Base-by-base conservation (phyloP, 2,797 vertebrate genomes). In the Falco naumanni region DNA sequence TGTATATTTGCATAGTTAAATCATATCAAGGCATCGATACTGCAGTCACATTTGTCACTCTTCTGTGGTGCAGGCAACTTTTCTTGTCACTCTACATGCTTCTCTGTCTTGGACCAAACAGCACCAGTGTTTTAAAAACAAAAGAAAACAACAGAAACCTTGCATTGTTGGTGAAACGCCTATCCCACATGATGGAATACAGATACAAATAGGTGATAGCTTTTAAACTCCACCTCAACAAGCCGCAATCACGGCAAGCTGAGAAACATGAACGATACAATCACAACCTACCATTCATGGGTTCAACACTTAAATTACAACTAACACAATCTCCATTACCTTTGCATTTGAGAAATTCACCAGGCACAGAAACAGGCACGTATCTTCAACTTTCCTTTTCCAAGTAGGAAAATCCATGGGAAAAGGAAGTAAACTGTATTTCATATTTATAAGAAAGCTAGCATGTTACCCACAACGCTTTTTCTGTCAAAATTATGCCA, bases 1-100 rank as follows among this genome's bases (percentile, higher is more conserved):
- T 96, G 95, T 97, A 53, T 93, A 96, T 97, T 98, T 98, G 97
- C 97, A 98, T 98, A 98, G 97, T 97, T 97, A 96, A 95, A 95
- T 94, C 94, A 60, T 84, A 85, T 94, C 96, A 97, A 98, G 97
- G 97, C 97, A 97, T 96, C 95, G 78, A 96, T 89, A 93, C 93
- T 84, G 72, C 89, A 95, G 79, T 87, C 92, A 83, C 5, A 2
- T 93, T 82, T 95, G 85, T 87, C 89, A 83, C 34, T 93, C 83
- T 87, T 78, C 74, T 68, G 82, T 28, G 39, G 89, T 76, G 78
- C 94, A 96, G 93, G 65, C 74, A 95, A 85, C 69, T 72, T 48
- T 47, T 70, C 92, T 66, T 48, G 63, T 84, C 64, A 72, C 70
- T 94, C 81, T 84, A 88, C 45, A 70, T 0, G 3, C 54, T 81